Percentiles rank a stretch among this genome's conserved stretches.
These are phyloP conservation scores for Bombus polaris DNA, from an alignment of 1,140 invertebrate species.

Conservation along the genomic window DNA sequence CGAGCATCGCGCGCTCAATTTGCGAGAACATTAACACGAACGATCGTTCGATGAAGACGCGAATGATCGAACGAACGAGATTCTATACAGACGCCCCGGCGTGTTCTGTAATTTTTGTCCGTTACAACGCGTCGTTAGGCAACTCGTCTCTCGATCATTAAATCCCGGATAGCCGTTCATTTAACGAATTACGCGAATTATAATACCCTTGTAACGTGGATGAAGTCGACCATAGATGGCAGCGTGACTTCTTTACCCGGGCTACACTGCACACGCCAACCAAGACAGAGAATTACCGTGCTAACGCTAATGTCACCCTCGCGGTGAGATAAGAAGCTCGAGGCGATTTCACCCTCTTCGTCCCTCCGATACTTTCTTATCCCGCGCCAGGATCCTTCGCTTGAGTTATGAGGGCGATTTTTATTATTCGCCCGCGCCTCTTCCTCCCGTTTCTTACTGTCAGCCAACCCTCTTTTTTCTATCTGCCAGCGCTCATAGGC, in stretches of 20 bases:
- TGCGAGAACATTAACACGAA: conserved; percentile 4
- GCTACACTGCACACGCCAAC: too few species aligned
- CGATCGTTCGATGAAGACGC: conserved; percentile 6
- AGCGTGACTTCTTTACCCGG: conserved; percentile 56
- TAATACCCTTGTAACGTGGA: conserved; percentile 26
- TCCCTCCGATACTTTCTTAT: conserved; percentile 63
- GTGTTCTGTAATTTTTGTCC: conserved; percentile 19
- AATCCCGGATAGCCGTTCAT: background rate
- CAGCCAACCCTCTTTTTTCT: conserved; percentile 65
- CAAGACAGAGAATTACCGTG: conserved; percentile 77
- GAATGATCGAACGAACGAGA: background rate
- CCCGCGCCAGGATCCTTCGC: conserved; percentile 73
- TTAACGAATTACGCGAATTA: conserved; percentile 32
- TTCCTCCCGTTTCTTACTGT: conserved; percentile 50
- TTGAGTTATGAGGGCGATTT: conserved; percentile 82
- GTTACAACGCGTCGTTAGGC: background rate
- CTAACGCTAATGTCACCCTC: conserved; percentile 80
- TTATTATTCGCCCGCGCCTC: conserved; percentile 80
- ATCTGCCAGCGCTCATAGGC: conserved; percentile 70
- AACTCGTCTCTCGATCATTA: background rate
- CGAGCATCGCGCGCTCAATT: conserved; percentile 9
- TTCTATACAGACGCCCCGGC: background rate
- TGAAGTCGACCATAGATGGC: conserved; percentile 52
- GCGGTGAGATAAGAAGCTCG: conserved; percentile 81
- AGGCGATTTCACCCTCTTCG: conserved; percentile 35